A percentile compares a stretch with the other conserved stretches of the same genome.
Conservation (phyloP, 2,113 vertebrate species). For the human region GRCh38 chr7:38391501-38392000, state of each 20-base stretch:
- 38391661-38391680: background rate
- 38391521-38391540: fast-evolving
- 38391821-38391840: constrained; percentile 14
- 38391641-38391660: background rate
- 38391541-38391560: background rate
- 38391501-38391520: background rate
- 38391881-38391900: constrained; percentile 64
- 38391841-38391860: constrained; percentile 72
- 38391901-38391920: background rate
- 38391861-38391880: constrained; percentile 74
- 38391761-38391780: constrained; percentile 83
- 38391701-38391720: background rate
- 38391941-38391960: constrained; percentile 26
- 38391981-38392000: constrained; percentile 96
- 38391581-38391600: background rate
- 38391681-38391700: background rate
- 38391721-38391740: background rate
- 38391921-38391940: constrained; percentile 54
- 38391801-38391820: constrained; percentile 20
- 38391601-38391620: background rate
- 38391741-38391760: constrained; percentile 92
- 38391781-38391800: constrained; percentile 59
- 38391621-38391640: background rate
- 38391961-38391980: constrained; percentile 95
- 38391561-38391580: background rate